A percentile compares a stretch with the other conserved stretches of the same genome.
Evolutionary conservation across 2,888 invertebrate species (phyloP).

Genomic region (Blastobasis adustella): DNA sequence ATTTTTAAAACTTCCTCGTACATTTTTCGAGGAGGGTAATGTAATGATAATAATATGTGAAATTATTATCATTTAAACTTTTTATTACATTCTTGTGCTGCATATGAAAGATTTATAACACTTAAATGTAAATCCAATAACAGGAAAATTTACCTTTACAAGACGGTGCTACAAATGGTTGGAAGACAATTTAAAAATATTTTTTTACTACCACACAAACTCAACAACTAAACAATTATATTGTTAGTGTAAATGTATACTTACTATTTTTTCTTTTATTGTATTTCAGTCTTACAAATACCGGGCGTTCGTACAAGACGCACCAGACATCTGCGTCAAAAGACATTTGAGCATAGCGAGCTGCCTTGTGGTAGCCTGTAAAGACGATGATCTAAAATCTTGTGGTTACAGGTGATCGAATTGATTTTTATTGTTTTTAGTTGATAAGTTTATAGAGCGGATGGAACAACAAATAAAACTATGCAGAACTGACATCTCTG

Average conservation of each 20-base stretch:
- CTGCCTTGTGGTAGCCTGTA: conserved; percentile 56
- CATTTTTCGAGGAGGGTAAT: no score
- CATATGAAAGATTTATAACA: no score
- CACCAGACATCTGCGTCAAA: conserved; percentile 49
- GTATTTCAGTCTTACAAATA: conserved; percentile 44
- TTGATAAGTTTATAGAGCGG: no score
- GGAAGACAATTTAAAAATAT: neutral
- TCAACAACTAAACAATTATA: neutral
- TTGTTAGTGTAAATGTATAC: neutral
- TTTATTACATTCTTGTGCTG: no score
- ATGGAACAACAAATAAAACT: no score
- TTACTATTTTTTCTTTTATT: neutral
- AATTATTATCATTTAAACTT: no score
- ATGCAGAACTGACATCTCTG: no score
- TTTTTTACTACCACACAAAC: neutral
- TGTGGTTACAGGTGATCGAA: conserved; percentile 53
- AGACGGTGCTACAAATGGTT: no score
- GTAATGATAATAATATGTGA: no score
- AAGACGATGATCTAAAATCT: conserved; percentile 39
- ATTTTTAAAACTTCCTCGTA: no score
- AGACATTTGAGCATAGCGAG: conserved; percentile 39
- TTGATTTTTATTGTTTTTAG: neutral
- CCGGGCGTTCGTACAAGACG: conserved; percentile 64
- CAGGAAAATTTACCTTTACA: no score
- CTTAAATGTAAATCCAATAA: no score